phyloP scores from a whole-genome alignment of 1,140 invertebrate species.

The Dolichoris vasculosae region DNA sequence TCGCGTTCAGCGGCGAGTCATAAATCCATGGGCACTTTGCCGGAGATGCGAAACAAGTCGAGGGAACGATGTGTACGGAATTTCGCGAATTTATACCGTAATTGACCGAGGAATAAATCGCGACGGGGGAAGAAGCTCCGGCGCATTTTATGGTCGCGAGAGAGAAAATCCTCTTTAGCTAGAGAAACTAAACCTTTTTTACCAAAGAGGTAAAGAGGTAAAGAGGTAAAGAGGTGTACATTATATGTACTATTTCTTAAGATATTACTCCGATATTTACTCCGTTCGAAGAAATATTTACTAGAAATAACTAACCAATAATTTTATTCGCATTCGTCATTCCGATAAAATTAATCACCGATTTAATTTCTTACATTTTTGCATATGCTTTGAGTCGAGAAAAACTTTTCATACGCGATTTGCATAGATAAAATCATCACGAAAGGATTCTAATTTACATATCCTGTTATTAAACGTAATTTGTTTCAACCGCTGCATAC shows the following conservation, averaged over 20 bases:
- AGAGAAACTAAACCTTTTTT: background rate
- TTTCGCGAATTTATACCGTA: constrained; percentile 37
- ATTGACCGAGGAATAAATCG: constrained; percentile 39
- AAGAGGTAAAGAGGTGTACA: background rate
- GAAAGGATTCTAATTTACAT: background rate
- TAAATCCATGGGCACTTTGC: constrained; percentile 35
- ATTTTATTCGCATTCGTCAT: background rate
- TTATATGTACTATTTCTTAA: background rate
- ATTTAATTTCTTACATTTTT: background rate
- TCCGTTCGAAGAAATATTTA: background rate
- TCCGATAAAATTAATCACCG: background rate
- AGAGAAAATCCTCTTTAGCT: background rate
- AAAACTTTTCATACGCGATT: background rate
- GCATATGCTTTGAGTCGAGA: background rate
- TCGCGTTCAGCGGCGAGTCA: constrained; percentile 20
- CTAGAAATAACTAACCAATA: background rate
- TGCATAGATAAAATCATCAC: background rate
- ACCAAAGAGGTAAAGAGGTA: too few species aligned
- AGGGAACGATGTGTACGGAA: constrained; percentile 21
- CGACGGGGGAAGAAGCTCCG: background rate
- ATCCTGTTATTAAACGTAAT: background rate
- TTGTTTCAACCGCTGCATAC: background rate
- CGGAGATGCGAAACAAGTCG: background rate
- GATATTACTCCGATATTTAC: background rate
- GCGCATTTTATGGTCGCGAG: constrained; percentile 6